Evolutionary conservation across 37 sponge, comb jelly and placozoan genomes (phyloP).

Genomic region (Trichoplax adhaerens): DNA sequence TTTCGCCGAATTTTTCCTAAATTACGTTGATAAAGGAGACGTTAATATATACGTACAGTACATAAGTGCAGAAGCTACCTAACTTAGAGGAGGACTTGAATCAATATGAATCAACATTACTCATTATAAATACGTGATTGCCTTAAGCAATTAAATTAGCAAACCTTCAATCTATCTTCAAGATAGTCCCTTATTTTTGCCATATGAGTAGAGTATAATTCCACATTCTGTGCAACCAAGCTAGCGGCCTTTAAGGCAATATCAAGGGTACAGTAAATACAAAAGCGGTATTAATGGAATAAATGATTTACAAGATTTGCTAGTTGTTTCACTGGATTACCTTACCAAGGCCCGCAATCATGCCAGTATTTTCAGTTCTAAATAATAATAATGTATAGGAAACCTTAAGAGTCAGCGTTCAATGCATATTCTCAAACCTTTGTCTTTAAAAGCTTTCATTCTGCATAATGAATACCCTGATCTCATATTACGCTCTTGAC

Average conservation of each 20-base stretch:
- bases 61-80: too few relatives aligned
- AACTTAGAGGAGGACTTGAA: too few relatives aligned
- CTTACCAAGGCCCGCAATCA: conserved; percentile 81
- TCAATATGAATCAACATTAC: too few relatives aligned
- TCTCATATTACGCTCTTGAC: conserved; percentile 67
- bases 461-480: conserved; percentile 35
- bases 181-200: conserved; percentile 33
- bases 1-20: conserved; percentile 12
- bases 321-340: conserved; percentile 5
- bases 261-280: background rate
- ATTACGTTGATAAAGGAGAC: background rate
- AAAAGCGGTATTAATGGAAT: background rate
- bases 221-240: conserved; percentile 32
- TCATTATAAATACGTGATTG: too few relatives aligned
- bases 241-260: conserved; percentile 27
- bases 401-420: background rate
- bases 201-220: conserved; percentile 25
- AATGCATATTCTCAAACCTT: background rate
- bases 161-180: conserved; percentile 30
- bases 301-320: background rate
- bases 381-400: background rate
- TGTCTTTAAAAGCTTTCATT: background rate
- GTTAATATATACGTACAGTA: too few relatives aligned
- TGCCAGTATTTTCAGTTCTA: conserved; percentile 84
- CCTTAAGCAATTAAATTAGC: background rate